A percentile compares a stretch with the other conserved stretches of the same genome.
Conservation (phyloP, 35 echinoderm and acorn worm genomes). For the Apostichopus japonicus region DNA sequence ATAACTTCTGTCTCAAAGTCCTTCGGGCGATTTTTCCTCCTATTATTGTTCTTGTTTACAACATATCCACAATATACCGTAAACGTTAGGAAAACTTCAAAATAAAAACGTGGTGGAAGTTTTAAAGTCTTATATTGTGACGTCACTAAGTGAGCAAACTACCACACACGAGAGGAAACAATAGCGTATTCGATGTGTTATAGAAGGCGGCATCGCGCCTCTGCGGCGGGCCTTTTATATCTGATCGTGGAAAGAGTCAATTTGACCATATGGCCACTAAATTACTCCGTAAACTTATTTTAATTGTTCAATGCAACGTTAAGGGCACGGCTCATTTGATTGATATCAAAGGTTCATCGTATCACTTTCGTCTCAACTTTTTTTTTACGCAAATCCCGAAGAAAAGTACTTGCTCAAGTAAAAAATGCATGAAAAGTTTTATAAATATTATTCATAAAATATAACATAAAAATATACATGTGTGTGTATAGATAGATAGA, state of each 20-base stretch:
- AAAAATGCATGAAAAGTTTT: neutral
- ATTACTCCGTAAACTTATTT: slow-evolving; percentile 40
- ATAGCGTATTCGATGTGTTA: slow-evolving; percentile 4
- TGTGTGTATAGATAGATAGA: too few relatives aligned
- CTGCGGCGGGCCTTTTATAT: slow-evolving; percentile 14
- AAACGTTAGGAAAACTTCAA: slow-evolving; percentile 14
- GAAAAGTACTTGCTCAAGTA: neutral
- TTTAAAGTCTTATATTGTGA: slow-evolving; percentile 26
- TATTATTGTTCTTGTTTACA: slow-evolving; percentile 10
- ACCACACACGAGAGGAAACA: slow-evolving; percentile 6
- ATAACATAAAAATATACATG: neutral
- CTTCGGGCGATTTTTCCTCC: slow-evolving; percentile 24
- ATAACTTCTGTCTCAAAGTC: slow-evolving; percentile 19
- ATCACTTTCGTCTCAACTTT: slow-evolving; percentile 37
- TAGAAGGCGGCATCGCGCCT: slow-evolving; percentile 14
- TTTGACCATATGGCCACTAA: slow-evolving; percentile 39
- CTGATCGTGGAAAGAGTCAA: neutral
- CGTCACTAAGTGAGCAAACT: slow-evolving; percentile 6
- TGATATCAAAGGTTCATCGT: neutral
- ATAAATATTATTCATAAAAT: neutral
- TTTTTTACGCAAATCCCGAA: neutral
- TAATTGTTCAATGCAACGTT: slow-evolving; percentile 4
- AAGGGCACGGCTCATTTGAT: slow-evolving; percentile 45
- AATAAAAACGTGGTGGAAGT: neutral
- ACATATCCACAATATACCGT: slow-evolving; percentile 6